A percentile compares a stretch with the other conserved stretches of the same genome.
These are phyloP conservation scores for Tylochromis polylepis DNA, from an alignment of 2,113 vertebrate genomes.

Conservation along the genomic window DNA sequence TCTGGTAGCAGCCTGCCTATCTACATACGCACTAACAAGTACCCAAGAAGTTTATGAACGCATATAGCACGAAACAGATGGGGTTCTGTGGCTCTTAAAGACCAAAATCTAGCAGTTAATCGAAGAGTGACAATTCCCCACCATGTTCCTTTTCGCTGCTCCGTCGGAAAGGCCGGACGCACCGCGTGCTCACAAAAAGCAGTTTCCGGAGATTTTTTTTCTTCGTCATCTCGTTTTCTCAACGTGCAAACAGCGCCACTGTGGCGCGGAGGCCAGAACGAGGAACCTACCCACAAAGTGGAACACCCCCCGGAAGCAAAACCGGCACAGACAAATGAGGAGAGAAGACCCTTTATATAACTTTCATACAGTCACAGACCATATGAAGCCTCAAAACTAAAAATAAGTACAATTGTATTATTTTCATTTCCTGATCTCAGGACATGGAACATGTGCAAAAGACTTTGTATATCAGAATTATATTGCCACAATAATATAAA, in stretches of 20 bases:
- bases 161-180: slow-evolving; percentile 66
- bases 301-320: neutral
- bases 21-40: fast-evolving
- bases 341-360: neutral
- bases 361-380: neutral
- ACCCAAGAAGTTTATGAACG: neutral
- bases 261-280: neutral
- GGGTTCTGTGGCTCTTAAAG: fast-evolving
- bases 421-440: neutral
- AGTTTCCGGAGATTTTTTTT: slow-evolving; percentile 50
- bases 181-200: slow-evolving; percentile 53
- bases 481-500: fast-evolving
- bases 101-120: fast-evolving
- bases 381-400: neutral
- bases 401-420: neutral
- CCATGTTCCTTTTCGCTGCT: slow-evolving; percentile 58
- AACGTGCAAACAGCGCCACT: neutral
- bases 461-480: fast-evolving
- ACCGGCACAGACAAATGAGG: fast-evolving
- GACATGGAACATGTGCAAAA: neutral
- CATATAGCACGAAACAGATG: fast-evolving
- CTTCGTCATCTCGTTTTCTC: neutral
- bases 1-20: neutral
- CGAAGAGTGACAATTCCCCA: neutral
- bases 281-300: fast-evolving